These are phyloP conservation scores for Gasterosteus nipponicus DNA, from an alignment of 2,113 vertebrate species.

Conservation along the genomic window DNA sequence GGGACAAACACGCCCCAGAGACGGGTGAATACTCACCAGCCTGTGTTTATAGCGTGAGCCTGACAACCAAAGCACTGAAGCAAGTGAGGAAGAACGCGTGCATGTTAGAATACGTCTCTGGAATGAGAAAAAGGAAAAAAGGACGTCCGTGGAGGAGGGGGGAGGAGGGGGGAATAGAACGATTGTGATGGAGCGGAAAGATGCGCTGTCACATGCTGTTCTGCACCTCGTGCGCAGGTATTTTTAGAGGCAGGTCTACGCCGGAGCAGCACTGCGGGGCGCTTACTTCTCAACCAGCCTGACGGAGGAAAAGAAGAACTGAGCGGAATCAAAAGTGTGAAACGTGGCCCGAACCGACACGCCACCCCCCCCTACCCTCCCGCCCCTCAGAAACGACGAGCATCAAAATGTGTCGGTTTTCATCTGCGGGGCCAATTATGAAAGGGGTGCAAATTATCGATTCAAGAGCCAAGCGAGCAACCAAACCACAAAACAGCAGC, in stretches of 20 bases:
- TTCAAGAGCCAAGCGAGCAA: slow-evolving; percentile 22
- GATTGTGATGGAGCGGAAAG: slow-evolving; percentile 13
- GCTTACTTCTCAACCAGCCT: slow-evolving; percentile 55
- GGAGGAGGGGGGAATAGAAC: not conserved
- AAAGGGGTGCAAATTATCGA: slow-evolving; percentile 13
- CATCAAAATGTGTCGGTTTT: slow-evolving; percentile 39
- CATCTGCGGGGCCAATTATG: slow-evolving; percentile 8
- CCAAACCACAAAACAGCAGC: not conserved
- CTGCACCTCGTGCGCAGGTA: slow-evolving; percentile 57
- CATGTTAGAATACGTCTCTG: not conserved
- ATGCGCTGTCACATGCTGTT: slow-evolving; percentile 29
- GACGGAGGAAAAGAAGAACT: slow-evolving; percentile 11
- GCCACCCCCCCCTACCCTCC: slow-evolving; percentile 24
- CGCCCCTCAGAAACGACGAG: slow-evolving; percentile 28
- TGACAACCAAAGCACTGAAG: slow-evolving; percentile 52
- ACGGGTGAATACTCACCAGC: slow-evolving; percentile 70
- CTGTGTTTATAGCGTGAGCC: slow-evolving; percentile 58
- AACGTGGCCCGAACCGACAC: slow-evolving; percentile 31
- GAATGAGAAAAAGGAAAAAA: not conserved
- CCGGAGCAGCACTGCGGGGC: slow-evolving; percentile 54
- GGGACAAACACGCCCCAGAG: slow-evolving; percentile 50
- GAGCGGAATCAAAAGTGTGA: slow-evolving; percentile 55
- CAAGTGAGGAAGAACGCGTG: slow-evolving; percentile 34
- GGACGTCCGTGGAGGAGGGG: too few species aligned
- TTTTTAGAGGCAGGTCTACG: slow-evolving; percentile 66